Conservation (phyloP, 2,888 invertebrate species). For the Campopleginae sp. region DNA sequence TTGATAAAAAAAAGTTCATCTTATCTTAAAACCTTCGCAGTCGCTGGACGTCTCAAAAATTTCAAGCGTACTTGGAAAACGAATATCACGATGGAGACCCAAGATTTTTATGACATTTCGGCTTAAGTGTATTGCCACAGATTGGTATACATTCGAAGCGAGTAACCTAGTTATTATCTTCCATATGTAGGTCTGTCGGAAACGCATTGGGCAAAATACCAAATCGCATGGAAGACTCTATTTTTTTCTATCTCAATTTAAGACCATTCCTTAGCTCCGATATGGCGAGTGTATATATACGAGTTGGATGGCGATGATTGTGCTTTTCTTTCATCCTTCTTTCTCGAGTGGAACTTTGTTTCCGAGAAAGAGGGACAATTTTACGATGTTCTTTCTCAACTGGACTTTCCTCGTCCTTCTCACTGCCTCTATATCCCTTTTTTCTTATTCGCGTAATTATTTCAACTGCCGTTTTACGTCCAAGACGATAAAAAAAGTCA, state of each 20-base stretch:
- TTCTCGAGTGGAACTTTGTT: slow-evolving; percentile 28
- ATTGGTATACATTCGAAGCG: slow-evolving; percentile 33
- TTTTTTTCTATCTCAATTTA: slow-evolving; percentile 20
- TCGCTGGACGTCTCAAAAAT: neutral
- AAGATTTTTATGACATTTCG: neutral
- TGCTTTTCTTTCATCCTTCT: neutral
- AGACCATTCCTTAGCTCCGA: slow-evolving; percentile 18
- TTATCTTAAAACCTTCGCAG: neutral
- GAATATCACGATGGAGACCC: neutral
- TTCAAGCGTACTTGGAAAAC: neutral
- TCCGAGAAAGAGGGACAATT: slow-evolving; percentile 31
- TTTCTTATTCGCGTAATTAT: slow-evolving; percentile 29
- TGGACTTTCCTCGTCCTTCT: slow-evolving; percentile 29
- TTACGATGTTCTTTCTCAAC: slow-evolving; percentile 46
- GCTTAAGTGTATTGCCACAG: neutral
- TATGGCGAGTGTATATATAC: slow-evolving; percentile 35
- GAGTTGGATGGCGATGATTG: slow-evolving; percentile 34
- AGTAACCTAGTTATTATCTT: slow-evolving; percentile 52
- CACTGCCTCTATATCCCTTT: slow-evolving; percentile 21
- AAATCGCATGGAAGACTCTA: slow-evolving; percentile 60
- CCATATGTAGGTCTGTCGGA: slow-evolving; percentile 58
- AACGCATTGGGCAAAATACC: slow-evolving; percentile 65
- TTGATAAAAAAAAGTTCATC: neutral
- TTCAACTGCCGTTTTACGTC: neutral
- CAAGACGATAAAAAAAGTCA: slow-evolving; percentile 47